Evolutionary conservation across 2,888 invertebrate genomes (phyloP).

Genomic region (Escarpia spicata): DNA sequence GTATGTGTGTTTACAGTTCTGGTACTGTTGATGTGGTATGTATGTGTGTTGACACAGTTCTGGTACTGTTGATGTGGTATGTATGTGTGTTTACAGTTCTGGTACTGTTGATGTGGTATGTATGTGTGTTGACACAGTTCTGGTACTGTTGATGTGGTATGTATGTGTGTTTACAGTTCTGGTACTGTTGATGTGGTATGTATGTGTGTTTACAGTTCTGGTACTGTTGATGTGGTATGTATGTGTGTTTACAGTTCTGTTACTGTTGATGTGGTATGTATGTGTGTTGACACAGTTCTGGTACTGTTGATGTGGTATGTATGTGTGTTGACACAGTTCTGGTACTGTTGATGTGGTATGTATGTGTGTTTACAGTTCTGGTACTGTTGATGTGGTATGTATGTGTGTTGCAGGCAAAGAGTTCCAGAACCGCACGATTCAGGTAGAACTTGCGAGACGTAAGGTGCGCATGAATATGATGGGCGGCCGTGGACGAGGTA

Average conservation of each 20-base stretch:
- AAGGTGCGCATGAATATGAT: background rate
- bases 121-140: background rate
- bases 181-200: slow-evolving; percentile 24
- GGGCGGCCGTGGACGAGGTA: slow-evolving; percentile 19
- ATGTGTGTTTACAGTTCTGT: background rate
- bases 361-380: background rate
- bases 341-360: slow-evolving; percentile 22
- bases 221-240: slow-evolving; percentile 24
- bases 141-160: slow-evolving; percentile 24
- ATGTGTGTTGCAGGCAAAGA: background rate
- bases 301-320: no score
- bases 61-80: slow-evolving; percentile 24
- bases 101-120: slow-evolving; percentile 24
- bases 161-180: background rate
- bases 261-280: no score
- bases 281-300: no score
- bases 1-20: background rate
- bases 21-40: slow-evolving; percentile 24
- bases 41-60: background rate
- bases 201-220: background rate
- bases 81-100: background rate
- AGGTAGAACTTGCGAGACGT: background rate
- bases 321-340: background rate
- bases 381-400: slow-evolving; percentile 24
- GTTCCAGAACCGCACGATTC: slow-evolving; percentile 4